Conservation (phyloP, 2,888 invertebrate genomes). For the Eutolmus rufibarbis region DNA sequence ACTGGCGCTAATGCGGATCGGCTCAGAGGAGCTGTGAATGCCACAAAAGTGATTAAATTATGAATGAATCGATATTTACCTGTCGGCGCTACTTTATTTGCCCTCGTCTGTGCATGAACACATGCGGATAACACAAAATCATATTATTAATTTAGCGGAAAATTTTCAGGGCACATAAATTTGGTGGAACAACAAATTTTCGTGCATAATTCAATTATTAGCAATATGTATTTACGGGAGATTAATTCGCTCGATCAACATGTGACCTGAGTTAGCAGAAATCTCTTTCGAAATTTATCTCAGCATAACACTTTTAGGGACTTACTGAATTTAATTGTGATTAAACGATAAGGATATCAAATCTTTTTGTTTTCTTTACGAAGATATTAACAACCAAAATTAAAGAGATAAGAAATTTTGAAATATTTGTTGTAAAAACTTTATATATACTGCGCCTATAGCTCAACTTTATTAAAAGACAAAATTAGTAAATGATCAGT, state of each 20-base stretch:
- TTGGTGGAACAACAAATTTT: neutral
- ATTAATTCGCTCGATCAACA: neutral
- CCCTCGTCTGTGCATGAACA: neutral
- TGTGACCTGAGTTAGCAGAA: neutral
- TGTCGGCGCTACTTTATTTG: neutral
- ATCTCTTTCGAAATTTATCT: neutral
- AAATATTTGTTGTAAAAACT: too few relatives aligned
- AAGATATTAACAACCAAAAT: too few relatives aligned
- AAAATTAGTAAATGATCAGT: too few relatives aligned
- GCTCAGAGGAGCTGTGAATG: neutral
- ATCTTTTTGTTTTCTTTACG: neutral
- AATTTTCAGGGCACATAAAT: neutral
- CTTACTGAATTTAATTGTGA: neutral
- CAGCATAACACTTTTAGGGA: neutral
- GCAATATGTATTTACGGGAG: neutral
- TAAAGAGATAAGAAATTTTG: too few relatives aligned
- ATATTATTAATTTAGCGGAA: neutral
- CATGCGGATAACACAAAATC: neutral
- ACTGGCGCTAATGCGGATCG: neutral
- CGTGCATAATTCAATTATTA: neutral
- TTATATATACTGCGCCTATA: too few relatives aligned
- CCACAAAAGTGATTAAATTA: neutral
- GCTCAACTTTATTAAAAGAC: too few relatives aligned
- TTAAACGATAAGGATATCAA: neutral
- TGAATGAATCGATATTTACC: neutral